Evolutionary conservation across 1,140 invertebrate species (phyloP).

Genomic region (Ruditapes philippinarum): DNA sequence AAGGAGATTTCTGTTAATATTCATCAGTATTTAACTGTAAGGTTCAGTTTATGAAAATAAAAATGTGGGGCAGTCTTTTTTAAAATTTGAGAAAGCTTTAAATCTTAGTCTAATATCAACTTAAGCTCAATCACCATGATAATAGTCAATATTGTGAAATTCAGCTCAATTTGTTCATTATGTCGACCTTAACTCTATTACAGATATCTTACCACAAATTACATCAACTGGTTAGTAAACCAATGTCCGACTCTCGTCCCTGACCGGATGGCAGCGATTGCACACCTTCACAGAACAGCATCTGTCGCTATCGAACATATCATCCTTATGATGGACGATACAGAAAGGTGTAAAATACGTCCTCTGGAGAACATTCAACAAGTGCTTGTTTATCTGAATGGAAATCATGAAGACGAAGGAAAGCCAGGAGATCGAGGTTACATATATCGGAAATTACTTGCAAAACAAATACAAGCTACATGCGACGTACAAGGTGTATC

Average conservation of each 20-base stretch:
- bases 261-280: slow-evolving; percentile 78
- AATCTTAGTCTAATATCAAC: too few species aligned
- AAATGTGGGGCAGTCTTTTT: too few species aligned
- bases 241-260: slow-evolving; percentile 47
- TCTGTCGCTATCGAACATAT: slow-evolving; percentile 79
- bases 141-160: too few species aligned
- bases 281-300: slow-evolving; percentile 81
- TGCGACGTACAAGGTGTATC: slow-evolving; percentile 76
- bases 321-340: slow-evolving; percentile 83
- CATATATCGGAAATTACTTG: slow-evolving; percentile 81
- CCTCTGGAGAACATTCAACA: slow-evolving; percentile 77
- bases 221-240: slow-evolving; percentile 72
- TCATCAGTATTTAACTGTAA: too few species aligned
- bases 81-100: too few species aligned
- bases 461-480: slow-evolving; percentile 81
- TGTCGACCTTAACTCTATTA: too few species aligned
- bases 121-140: too few species aligned
- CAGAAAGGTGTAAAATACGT: slow-evolving; percentile 74
- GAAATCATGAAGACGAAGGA: slow-evolving; percentile 80
- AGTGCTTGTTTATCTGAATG: slow-evolving; percentile 74
- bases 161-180: too few species aligned
- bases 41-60: too few species aligned
- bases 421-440: slow-evolving; percentile 81
- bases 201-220: slow-evolving; percentile 70
- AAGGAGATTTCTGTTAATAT: too few species aligned